Base-by-base conservation (phyloP, 92 coral and sea anemone species). In the Epizoanthus fatuus region DNA sequence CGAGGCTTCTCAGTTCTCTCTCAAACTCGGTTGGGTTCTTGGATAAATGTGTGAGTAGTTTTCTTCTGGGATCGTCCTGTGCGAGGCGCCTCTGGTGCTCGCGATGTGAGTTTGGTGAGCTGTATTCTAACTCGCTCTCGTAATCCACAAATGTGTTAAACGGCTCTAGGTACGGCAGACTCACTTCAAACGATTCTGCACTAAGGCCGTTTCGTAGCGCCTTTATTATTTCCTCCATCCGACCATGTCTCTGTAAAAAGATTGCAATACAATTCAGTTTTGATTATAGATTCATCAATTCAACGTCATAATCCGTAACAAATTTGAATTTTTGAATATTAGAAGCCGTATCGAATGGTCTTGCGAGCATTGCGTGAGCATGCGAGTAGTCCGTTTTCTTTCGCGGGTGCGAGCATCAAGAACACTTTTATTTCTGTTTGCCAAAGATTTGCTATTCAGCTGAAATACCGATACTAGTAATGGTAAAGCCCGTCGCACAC, bases 1-100 rank as follows among this genome's bases (percentile, higher is more conserved):
- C 98, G 12, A 92, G 69, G 12, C 63, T 80, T 19, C 94, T 89
- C 20, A 95, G 86, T 44, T 90, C 91, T 81, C 88, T 92, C 59
- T 95, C 96, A 29, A 86, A 90, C 80, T 84, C 82, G 11, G 92
- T 84, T 17, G 98, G 98, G 85, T 95, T 95, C 58, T 75, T 59
- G 0, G 96, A 84, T 79, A 95, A 75, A 20, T 72, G 91, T 14
- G 98, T 90, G 2, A 91, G 91, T 2, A 86, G 84, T 55, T 92
- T 94, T 57, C 45, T 25, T 44, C 83, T 79, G 19, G 84, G 72
- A 17, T 90, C 90, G 45, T 75, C 57, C n/a, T 69, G 70, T 12
- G 74, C 73, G 7, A 77, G 69, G 39, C 82, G 82, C 56, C 86
- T 75, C n/a, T 69, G 62, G 8, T 32, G 86, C 44, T 73, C 63